These are phyloP conservation scores for Drosophila phalerata DNA, from an alignment of 2,888 invertebrate genomes.

Conservation along the genomic window DNA sequence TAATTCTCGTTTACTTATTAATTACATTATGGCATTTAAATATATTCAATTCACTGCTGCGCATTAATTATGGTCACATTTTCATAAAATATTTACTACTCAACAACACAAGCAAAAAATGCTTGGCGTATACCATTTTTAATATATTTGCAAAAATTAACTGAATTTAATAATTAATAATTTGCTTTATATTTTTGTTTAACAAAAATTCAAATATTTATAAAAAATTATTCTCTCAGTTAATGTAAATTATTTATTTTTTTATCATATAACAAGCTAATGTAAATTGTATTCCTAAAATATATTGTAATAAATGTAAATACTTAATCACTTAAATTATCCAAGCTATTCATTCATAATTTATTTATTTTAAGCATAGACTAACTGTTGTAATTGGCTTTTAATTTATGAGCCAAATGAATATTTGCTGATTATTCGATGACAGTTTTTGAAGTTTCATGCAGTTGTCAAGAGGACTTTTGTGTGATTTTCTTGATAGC, in stretches of 20 bases:
- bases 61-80: conserved; percentile 20
- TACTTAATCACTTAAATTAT: conserved; percentile 3
- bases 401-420: conserved; percentile 17
- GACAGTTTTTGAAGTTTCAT: background rate
- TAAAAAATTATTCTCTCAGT: too few species aligned
- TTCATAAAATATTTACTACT: conserved; percentile 19
- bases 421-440: conserved; percentile 7
- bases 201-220: background rate
- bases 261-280: too few species aligned
- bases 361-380: conserved; percentile 10
- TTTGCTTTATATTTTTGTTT: background rate
- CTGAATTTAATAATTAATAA: background rate
- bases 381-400: conserved; percentile 14
- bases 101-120: background rate
- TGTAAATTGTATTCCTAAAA: background rate
- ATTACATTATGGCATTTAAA: conserved; percentile 1
- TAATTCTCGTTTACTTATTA: background rate
- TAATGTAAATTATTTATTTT: too few species aligned
- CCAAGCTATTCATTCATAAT: background rate
- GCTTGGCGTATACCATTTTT: background rate
- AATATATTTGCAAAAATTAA: background rate
- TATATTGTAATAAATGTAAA: background rate
- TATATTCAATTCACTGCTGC: background rate
- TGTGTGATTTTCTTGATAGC: background rate
- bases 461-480: background rate